Evolutionary conservation across 2,888 invertebrate genomes (phyloP).

Genomic region (Sturmia bella): DNA sequence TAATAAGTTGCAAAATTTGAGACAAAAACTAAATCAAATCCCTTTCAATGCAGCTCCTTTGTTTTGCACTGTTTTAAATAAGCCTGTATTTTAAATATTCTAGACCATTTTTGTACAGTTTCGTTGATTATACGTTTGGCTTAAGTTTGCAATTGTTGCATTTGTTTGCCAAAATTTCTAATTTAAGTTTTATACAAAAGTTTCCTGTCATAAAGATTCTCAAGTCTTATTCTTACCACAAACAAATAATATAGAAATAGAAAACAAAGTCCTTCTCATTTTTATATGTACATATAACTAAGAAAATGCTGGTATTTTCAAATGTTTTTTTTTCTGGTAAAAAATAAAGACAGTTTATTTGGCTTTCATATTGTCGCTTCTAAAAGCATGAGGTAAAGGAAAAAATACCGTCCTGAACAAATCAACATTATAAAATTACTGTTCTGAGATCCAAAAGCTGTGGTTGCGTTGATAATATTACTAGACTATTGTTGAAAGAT

Average conservation of each 20-base stretch:
- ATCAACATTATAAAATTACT: too few species aligned
- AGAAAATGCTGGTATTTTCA: neutral
- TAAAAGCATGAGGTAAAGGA: neutral
- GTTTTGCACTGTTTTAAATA: constrained; percentile 50
- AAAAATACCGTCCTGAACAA: neutral
- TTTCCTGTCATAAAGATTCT: constrained; percentile 44
- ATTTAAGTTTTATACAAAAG: constrained; percentile 27
- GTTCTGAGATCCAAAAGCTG: too few species aligned
- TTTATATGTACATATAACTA: constrained; percentile 13
- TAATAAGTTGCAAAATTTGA: constrained; percentile 47
- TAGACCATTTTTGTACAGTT: constrained; percentile 8
- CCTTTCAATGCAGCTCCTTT: constrained; percentile 36
- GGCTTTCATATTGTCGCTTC: neutral
- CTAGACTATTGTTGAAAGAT: too few species aligned
- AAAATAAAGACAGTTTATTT: neutral
- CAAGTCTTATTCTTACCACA: neutral
- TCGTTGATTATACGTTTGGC: constrained; percentile 13
- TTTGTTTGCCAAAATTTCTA: constrained; percentile 23
- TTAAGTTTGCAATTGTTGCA: neutral
- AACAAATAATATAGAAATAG: neutral
- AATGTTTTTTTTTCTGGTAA: constrained; percentile 18
- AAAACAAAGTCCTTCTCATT: neutral
- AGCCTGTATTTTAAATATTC: constrained; percentile 55
- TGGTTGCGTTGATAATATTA: too few species aligned
- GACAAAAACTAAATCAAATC: constrained; percentile 60